Evolutionary conservation across 1,140 invertebrate genomes (phyloP), one percentile per base, ranked within the genome.

Genomic region (Notospermus geniculatus): DNA sequence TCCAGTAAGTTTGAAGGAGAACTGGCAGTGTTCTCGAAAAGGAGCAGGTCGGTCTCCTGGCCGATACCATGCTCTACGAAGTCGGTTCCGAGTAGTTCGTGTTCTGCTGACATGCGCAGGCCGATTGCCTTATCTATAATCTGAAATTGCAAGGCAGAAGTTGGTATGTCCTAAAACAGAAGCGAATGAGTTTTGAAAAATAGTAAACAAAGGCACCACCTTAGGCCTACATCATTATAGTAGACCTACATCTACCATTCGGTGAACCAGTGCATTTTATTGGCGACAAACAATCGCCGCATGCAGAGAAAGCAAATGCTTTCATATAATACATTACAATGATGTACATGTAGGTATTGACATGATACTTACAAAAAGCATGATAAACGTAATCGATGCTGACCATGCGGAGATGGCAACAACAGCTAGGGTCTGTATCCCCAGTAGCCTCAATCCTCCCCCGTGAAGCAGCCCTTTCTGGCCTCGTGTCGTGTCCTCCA

Each of bases 381-480:
- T 32, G 17, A 68, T 25, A 22, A 45, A 39, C 0, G 69, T 53
- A 13, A 50, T 39, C 2, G 57, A 0, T 1, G 59, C 22, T 2
- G 62, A 65, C 71, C 71, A 71, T 0, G 39, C n/a, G 2, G 41
- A 30, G 11, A 72, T 60, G 23, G 54, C 28, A 4, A 68, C 23
- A 2, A 63, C 19, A 4, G 70, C 68, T 22, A 72, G 54, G 9
- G 61, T 13, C 54, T 73, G 71, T 9, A 70, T 41, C 1, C 63
- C 71, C 2, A 72, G 54, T 9, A 70, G 45, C 2, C 27, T 19
- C 23, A 46, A 62, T 27, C 67, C 71, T 19, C 71, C 71, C 2
- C 71, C 90, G 85, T 90, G 90, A 60, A 93, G 87, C 13, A 93
- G 70, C 2, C 91, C 92, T 39, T 82, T 86, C 66, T 88, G 83